A percentile compares a stretch with the other conserved stretches of the same genome.
Evolutionary conservation across 2,113 vertebrate genomes (phyloP).

Genomic region (Sebastes schlegelii): DNA sequence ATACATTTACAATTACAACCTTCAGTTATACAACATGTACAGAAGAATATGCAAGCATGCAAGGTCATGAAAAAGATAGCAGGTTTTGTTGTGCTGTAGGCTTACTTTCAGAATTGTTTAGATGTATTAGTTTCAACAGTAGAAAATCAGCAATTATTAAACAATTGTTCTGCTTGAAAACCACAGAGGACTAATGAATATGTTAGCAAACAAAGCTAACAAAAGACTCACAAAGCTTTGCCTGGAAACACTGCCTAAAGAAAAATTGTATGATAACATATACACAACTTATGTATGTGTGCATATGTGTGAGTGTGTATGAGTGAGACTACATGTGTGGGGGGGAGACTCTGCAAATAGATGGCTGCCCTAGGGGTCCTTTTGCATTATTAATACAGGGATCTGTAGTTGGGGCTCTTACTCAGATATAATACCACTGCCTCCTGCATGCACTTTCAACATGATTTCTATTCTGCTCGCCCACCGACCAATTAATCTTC

Average conservation of each 20-base stretch:
- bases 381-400: constrained; percentile 81
- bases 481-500: constrained; percentile 71
- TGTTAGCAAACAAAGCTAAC: constrained; percentile 39
- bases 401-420: constrained; percentile 67
- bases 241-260: constrained; percentile 38
- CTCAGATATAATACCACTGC: constrained; percentile 73
- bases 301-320: constrained; percentile 13
- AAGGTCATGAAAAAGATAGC: not conserved
- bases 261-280: constrained; percentile 44
- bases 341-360: constrained; percentile 67
- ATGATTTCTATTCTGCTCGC: constrained; percentile 65
- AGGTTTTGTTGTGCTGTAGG: not conserved
- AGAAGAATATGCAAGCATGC: not conserved
- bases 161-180: constrained; percentile 33
- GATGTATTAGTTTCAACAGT: constrained; percentile 12
- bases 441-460: constrained; percentile 62
- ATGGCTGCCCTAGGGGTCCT: constrained; percentile 74
- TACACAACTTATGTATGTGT: constrained; percentile 15
- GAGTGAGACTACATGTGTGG: not conserved
- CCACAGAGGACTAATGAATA: constrained; percentile 41
- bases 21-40: not conserved
- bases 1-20: not conserved
- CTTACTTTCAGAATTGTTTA: constrained; percentile 12
- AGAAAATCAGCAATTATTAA: constrained; percentile 25
- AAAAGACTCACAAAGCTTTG: constrained; percentile 40